Percentiles rank a stretch among this genome's conserved stretches.
These are phyloP conservation scores for Littorina saxatilis DNA, from an alignment of 1,140 invertebrate genomes.

Conservation along the genomic window DNA sequence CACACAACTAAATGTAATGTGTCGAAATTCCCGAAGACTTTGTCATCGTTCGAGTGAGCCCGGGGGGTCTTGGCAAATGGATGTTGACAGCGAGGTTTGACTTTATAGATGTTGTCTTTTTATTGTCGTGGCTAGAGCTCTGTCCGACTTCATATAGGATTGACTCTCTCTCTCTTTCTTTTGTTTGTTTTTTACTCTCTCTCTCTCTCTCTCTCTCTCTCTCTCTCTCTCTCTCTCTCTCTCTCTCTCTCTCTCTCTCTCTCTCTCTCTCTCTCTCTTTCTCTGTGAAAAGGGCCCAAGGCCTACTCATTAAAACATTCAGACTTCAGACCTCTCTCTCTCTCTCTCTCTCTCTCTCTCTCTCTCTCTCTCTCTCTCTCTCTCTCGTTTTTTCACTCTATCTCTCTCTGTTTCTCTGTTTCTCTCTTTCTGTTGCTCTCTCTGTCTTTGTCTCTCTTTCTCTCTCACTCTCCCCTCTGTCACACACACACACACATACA, in stretches of 20 bases:
- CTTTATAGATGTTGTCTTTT: no score
- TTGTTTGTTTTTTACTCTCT: neutral
- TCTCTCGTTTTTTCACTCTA: neutral
- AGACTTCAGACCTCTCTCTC: no score
- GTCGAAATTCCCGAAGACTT: no score
- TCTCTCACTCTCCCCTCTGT: neutral
- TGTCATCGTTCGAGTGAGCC: no score
- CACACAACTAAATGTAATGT: no score
- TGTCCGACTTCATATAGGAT: no score
- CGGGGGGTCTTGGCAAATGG: no score
- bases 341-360: neutral
- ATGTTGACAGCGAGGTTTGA: no score
- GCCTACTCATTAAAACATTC: no score
- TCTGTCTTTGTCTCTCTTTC: neutral
- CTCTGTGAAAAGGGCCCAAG: no score
- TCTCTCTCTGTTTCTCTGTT: neutral
- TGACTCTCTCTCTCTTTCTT: neutral
- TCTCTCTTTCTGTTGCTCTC: constrained; percentile 12
- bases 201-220: constrained; percentile 2
- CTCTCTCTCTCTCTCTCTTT: neutral
- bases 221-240: neutral
- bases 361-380: neutral
- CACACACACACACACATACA: neutral
- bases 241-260: neutral
- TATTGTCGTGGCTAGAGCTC: no score